Evolutionary conservation across 2,113 vertebrate genomes (phyloP).

Genomic region (Rhadina sibilatrix): DNA sequence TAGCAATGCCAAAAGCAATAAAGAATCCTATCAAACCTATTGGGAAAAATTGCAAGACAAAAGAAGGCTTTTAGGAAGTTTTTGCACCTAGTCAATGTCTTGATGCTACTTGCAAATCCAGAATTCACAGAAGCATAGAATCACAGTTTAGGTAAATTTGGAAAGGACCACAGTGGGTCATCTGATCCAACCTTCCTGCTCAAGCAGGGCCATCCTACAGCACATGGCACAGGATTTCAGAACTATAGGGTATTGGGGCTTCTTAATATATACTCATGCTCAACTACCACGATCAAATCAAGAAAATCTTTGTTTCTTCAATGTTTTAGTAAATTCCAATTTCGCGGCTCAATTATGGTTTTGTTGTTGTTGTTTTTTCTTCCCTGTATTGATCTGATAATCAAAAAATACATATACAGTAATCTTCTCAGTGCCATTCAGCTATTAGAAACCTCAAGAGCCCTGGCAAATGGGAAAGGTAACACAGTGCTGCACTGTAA

Average conservation of each 20-base stretch:
- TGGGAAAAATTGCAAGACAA: constrained; percentile 51
- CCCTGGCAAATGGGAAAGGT: background rate
- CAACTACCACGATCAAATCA: background rate
- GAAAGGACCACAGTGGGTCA: background rate
- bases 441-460: background rate
- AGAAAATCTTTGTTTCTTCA: background rate
- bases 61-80: background rate
- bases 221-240: background rate
- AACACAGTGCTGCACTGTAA: background rate
- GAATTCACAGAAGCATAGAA: background rate
- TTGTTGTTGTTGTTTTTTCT: background rate
- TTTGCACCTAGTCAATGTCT: background rate
- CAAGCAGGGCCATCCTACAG: background rate
- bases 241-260: background rate
- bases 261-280: background rate
- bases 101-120: background rate
- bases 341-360: background rate
- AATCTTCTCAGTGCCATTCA: background rate
- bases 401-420: background rate
- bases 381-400: background rate
- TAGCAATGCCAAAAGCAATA: constrained; percentile 97
- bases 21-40: constrained; percentile 98
- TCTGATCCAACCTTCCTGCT: background rate
- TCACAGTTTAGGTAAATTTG: background rate
- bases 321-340: background rate